Evolutionary conservation across 2,888 invertebrate species (phyloP).

Genomic region (Caenorhabditis sp.): DNA sequence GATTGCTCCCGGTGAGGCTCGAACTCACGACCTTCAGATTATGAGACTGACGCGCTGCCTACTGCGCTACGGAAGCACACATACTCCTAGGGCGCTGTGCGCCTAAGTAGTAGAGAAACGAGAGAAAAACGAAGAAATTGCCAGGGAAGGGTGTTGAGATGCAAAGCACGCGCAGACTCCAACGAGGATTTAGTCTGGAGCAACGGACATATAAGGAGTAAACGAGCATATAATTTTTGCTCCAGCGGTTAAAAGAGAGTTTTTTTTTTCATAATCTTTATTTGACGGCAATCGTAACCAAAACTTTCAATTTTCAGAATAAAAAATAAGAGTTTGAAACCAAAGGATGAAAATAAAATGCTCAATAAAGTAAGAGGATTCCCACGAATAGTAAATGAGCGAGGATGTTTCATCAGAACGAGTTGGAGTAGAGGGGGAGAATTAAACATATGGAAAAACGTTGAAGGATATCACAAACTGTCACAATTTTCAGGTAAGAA

Average conservation of each 20-base stretch:
- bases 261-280: conserved; percentile 11
- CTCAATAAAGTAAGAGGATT: conserved; percentile 37
- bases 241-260: neutral
- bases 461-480: conserved; percentile 48
- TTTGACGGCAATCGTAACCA: conserved; percentile 14
- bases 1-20: conserved; percentile 88
- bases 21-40: conserved; percentile 96
- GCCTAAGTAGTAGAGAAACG: conserved; percentile 22
- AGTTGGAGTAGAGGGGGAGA: conserved; percentile 7
- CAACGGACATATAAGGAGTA: too few relatives aligned
- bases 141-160: neutral
- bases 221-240: too few relatives aligned
- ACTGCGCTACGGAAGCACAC: conserved; percentile 79
- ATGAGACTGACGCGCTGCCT: conserved; percentile 94
- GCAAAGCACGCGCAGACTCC: neutral
- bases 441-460: neutral
- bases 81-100: neutral
- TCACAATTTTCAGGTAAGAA: conserved; percentile 58
- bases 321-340: conserved; percentile 46
- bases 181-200: neutral
- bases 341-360: conserved; percentile 56
- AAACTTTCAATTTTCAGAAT: neutral
- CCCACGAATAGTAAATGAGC: conserved; percentile 37
- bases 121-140: conserved; percentile 27
- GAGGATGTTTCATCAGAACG: conserved; percentile 48